Conservation (phyloP, 1,140 invertebrate species). For the Globodera rostochiensis region DNA sequence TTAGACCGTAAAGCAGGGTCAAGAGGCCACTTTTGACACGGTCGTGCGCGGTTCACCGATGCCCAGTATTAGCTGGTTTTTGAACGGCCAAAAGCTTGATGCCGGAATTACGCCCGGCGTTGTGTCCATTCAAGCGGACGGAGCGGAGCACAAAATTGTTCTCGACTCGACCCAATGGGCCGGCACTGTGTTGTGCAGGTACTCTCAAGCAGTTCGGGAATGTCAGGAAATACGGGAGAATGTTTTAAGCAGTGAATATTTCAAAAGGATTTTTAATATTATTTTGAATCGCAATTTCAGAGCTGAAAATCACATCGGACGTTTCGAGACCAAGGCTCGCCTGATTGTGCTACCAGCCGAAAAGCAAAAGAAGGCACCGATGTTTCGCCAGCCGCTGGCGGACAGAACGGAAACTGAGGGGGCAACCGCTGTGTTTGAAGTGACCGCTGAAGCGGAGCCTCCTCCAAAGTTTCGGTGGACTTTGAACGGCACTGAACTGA, state of each 20-base stretch:
- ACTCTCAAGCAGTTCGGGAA: conserved; percentile 4
- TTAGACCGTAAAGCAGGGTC: conserved; percentile 62
- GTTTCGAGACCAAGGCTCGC: conserved; percentile 63
- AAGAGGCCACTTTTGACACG: conserved; percentile 60
- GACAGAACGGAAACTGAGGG: conserved; percentile 59
- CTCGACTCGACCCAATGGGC: conserved; percentile 58
- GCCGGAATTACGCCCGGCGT: conserved; percentile 49
- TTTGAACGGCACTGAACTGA: conserved; percentile 57
- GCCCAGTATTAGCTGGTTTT: conserved; percentile 57
- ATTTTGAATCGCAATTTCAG: conserved; percentile 13
- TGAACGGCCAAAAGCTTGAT: conserved; percentile 57
- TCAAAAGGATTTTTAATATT: background rate
- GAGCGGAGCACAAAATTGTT: conserved; percentile 59
- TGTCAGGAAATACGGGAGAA: background rate
- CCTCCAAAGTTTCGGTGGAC: conserved; percentile 56
- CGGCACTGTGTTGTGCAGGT: conserved; percentile 61
- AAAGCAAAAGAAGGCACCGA: conserved; percentile 61
- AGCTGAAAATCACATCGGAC: conserved; percentile 60
- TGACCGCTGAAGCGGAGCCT: conserved; percentile 61
- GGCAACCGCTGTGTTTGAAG: conserved; percentile 61
- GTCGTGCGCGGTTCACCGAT: conserved; percentile 59
- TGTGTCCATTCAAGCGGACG: conserved; percentile 45
- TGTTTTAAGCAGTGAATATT: background rate
- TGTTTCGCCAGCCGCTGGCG: conserved; percentile 55
- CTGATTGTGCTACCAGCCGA: conserved; percentile 60